These are phyloP conservation scores for Parasteatoda tepidariorum DNA, from an alignment of 1,140 invertebrate genomes.

Conservation along the genomic window DNA sequence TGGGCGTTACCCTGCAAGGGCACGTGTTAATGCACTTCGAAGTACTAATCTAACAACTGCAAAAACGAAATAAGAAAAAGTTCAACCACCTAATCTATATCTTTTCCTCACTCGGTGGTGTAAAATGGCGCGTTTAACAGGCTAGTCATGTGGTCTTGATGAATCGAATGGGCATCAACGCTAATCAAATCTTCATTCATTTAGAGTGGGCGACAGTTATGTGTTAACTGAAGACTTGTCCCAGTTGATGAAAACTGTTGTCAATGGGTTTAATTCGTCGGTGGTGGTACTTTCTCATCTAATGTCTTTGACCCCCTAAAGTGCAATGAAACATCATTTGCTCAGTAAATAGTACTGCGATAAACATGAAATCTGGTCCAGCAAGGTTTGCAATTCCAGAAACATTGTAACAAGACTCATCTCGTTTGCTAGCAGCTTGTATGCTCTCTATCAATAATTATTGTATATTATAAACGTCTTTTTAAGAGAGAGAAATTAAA, in stretches of 20 bases:
- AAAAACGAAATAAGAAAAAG: constrained; percentile 4
- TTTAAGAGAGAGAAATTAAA: no score
- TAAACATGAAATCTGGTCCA: no score
- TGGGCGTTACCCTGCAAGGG: background rate
- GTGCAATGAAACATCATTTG: background rate
- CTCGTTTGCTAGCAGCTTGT: no score
- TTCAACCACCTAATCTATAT: constrained; percentile 1
- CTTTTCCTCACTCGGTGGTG: background rate
- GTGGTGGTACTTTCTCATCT: constrained; percentile 3
- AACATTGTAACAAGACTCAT: no score
- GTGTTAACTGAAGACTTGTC: no score
- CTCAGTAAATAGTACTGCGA: background rate
- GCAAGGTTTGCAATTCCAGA: no score
- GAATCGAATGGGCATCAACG: constrained; percentile 9
- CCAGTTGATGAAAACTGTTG: background rate
- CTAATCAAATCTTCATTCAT: constrained; percentile 19
- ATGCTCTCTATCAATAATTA: no score
- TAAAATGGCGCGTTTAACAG: constrained; percentile 14
- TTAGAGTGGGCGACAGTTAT: constrained; percentile 9
- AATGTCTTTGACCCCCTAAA: constrained; percentile 8
- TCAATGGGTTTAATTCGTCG: constrained; percentile 10
- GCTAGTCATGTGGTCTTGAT: constrained; percentile 19
- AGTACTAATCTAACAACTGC: constrained; percentile 8
- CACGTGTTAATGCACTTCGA: constrained; percentile 27
- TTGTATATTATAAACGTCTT: no score